Evolutionary conservation across 1,140 invertebrate species (phyloP).

Genomic region (Thaumetopoea pityocampa): DNA sequence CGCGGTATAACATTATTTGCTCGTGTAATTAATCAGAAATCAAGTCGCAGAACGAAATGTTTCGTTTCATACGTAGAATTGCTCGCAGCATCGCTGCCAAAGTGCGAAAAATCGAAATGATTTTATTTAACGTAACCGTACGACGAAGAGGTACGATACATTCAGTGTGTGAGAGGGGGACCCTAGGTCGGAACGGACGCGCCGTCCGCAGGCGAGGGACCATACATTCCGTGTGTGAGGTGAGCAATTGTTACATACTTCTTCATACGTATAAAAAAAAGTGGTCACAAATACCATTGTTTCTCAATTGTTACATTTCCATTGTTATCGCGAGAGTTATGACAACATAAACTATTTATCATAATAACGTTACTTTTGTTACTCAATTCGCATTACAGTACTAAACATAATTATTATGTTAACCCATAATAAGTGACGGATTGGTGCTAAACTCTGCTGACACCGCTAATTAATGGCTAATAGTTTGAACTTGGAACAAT

Average conservation of each 20-base stretch:
- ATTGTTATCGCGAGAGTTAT: conserved; percentile 4
- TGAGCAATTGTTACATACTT: conserved; percentile 25
- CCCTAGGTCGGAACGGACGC: conserved; percentile 6
- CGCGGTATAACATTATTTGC: not conserved
- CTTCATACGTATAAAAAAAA: conserved; percentile 1
- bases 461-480: conserved; percentile 1
- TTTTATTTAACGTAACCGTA: conserved; percentile 40
- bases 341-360: conserved; percentile 3
- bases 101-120: conserved; percentile 41
- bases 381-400: conserved; percentile 10
- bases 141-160: conserved; percentile 44
- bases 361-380: conserved; percentile 2
- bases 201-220: conserved; percentile 20
- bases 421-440: not conserved
- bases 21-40: not conserved
- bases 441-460: not conserved
- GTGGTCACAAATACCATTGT: not conserved
- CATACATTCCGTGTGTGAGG: conserved; percentile 50
- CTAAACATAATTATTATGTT: conserved; percentile 5
- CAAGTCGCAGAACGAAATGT: conserved; percentile 24
- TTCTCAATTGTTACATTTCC: not conserved
- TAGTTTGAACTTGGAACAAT: too few species aligned
- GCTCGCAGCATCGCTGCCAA: conserved; percentile 38
- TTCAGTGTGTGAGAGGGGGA: conserved; percentile 18
- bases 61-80: conserved; percentile 38